A percentile compares a stretch with the other conserved stretches of the same genome.
Evolutionary conservation across 2,113 vertebrate species (phyloP).

Genomic region (Galbula dea): DNA sequence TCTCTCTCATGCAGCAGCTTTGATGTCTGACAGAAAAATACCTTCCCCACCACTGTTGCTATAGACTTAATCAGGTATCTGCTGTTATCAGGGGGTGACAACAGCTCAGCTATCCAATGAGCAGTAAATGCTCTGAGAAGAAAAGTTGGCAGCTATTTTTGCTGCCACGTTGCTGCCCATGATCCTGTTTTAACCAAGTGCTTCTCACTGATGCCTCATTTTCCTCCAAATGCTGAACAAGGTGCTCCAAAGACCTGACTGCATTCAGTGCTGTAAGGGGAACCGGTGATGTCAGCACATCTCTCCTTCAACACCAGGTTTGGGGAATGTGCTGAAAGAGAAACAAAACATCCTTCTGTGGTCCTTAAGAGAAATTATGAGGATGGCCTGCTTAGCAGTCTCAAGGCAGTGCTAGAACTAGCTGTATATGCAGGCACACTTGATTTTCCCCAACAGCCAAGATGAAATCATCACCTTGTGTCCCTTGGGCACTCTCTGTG

Average conservation of each 20-base stretch:
- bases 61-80: background rate
- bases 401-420: background rate
- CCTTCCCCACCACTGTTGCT: background rate
- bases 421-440: background rate
- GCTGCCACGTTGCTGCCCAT: background rate
- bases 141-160: background rate
- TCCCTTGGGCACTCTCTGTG: background rate
- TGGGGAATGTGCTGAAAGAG: background rate
- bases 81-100: background rate
- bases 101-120: background rate
- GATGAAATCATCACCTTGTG: background rate
- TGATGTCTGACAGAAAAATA: background rate
- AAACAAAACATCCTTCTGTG: background rate
- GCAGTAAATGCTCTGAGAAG: background rate
- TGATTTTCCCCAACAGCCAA: background rate
- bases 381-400: background rate
- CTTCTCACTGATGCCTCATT: background rate
- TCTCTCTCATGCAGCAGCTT: background rate
- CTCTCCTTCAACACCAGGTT: background rate
- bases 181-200: background rate
- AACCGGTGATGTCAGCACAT: fast-evolving
- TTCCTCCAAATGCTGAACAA: background rate
- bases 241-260: background rate
- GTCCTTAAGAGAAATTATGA: background rate
- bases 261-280: background rate